Evolutionary conservation across 2,797 vertebrate species (phyloP).

Genomic region (Anomalospiza imberbis): DNA sequence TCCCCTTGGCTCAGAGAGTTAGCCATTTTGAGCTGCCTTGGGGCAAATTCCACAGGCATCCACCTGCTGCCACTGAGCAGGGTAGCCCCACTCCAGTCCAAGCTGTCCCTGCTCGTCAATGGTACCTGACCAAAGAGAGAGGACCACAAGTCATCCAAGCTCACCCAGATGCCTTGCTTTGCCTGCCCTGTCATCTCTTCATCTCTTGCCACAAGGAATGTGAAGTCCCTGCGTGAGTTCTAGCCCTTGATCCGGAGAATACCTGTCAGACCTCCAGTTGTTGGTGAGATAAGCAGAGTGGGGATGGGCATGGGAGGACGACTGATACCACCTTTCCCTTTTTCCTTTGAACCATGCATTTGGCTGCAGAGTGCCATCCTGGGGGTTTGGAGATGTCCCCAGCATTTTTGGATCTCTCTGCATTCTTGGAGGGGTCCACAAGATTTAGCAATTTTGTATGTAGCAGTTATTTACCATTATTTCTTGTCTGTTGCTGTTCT

Average conservation of each 20-base stretch:
- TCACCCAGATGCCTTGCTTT: background rate
- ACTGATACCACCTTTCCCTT: background rate
- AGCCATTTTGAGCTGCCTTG: background rate
- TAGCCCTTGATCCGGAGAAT: background rate
- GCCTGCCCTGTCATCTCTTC: no score
- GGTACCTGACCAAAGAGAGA: background rate
- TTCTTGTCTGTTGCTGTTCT: no score
- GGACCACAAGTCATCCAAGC: background rate
- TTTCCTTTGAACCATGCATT: background rate
- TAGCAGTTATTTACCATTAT: no score
- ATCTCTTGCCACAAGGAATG: background rate
- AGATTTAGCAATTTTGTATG: no score
- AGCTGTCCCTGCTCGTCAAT: background rate
- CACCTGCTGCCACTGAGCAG: background rate
- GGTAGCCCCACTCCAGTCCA: background rate
- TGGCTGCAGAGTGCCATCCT: background rate
- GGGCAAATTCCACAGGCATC: background rate
- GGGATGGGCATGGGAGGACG: background rate
- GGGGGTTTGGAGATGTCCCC: no score
- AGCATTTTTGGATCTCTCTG: background rate
- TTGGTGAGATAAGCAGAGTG: no score
- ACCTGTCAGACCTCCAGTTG: background rate
- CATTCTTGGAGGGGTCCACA: background rate
- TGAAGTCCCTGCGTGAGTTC: no score
- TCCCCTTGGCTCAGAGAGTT: background rate